Conservation (phyloP, 2,888 invertebrate genomes). For the Tetrapedia diversipes region DNA sequence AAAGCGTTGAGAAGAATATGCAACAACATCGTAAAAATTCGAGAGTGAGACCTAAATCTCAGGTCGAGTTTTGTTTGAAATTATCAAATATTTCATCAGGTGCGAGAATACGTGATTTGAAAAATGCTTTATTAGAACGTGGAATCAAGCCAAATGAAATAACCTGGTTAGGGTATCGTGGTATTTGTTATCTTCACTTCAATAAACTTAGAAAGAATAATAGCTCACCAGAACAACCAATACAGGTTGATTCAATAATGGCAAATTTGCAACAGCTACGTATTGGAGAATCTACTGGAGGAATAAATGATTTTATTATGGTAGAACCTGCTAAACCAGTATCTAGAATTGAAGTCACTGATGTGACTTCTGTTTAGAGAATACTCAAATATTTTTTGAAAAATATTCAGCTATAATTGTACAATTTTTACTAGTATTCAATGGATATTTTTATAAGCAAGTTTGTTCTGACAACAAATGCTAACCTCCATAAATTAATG, state of each 20-base stretch:
- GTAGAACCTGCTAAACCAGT: constrained; percentile 84
- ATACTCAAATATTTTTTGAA: neutral
- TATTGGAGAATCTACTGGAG: constrained; percentile 68
- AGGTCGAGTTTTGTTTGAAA: constrained; percentile 85
- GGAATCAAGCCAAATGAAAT: constrained; percentile 91
- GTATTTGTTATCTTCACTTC: constrained; percentile 90
- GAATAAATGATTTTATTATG: constrained; percentile 70
- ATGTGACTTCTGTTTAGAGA: constrained; percentile 83
- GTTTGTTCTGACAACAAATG: constrained; percentile 8
- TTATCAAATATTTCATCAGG: constrained; percentile 89
- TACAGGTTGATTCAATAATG: constrained; percentile 83
- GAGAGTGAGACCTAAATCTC: constrained; percentile 78
- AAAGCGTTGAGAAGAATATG: constrained; percentile 77
- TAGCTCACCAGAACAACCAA: constrained; percentile 72
- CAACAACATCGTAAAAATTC: constrained; percentile 72
- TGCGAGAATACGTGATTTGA: constrained; percentile 89
- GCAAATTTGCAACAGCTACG: constrained; percentile 83
- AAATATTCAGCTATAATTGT: constrained; percentile 23
- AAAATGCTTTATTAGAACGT: constrained; percentile 88
- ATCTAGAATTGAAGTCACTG: constrained; percentile 84
- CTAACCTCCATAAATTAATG: constrained; percentile 3
- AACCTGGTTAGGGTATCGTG: constrained; percentile 86
- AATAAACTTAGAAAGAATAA: constrained; percentile 84
- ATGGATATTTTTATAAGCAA: constrained; percentile 30
- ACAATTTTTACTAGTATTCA: neutral